phyloP scores from a whole-genome alignment of 2,797 vertebrate species.

The Pangasius djambal region DNA sequence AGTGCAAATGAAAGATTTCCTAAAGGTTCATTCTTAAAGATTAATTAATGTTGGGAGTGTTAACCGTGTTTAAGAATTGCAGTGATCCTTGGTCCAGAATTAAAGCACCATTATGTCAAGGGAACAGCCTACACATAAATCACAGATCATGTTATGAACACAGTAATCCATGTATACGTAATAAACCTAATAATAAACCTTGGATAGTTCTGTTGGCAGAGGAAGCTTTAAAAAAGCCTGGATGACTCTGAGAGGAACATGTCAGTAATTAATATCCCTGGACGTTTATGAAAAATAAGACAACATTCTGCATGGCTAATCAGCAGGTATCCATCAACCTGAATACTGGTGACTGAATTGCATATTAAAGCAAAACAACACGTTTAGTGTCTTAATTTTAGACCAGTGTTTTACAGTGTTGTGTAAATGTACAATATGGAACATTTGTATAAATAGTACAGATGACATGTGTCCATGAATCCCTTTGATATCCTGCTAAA shows the following conservation, averaged over 20 bases:
- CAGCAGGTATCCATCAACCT: background rate
- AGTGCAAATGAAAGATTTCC: background rate
- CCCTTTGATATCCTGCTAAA: background rate
- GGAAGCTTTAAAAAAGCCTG: background rate
- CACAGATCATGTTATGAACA: background rate
- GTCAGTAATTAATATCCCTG: background rate
- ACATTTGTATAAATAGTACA: background rate
- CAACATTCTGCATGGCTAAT: background rate
- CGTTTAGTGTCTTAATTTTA: background rate
- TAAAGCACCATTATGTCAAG: background rate
- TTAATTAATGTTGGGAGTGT: background rate
- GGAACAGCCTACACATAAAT: background rate
- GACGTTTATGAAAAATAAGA: background rate
- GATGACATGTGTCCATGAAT: background rate
- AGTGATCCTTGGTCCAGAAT: background rate
- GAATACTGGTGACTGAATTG: background rate
- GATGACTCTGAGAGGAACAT: background rate
- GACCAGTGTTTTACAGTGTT: background rate
- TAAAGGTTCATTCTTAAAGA: too few species aligned
- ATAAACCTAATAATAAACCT: background rate
- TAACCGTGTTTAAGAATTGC: background rate
- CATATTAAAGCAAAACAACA: background rate
- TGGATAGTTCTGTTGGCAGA: background rate
- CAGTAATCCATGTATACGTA: background rate
- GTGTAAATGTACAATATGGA: background rate